Evolutionary conservation across 2,888 invertebrate species (phyloP), one percentile per base, ranked within the genome.

Genomic region (Amaurobius ferox): DNA sequence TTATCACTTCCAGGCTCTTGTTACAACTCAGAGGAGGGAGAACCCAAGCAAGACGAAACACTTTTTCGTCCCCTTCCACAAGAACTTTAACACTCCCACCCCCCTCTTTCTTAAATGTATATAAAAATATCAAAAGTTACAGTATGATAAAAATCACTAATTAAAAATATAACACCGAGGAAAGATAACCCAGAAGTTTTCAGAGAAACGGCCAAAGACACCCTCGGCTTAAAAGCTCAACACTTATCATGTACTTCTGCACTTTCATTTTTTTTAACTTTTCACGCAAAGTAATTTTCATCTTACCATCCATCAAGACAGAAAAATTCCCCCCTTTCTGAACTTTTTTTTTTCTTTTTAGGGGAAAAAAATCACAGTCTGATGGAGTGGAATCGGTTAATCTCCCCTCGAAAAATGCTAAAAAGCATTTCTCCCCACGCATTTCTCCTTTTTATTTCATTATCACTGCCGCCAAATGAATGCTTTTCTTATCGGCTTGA

Each of bases 321-420:
- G 32, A 66, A 66, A 66, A 64, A 9, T n/a, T 19, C 16, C 55
- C 5, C 55, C 44, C 44, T 44, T 23, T 55, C 23, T 1, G 55
- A 55, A 55, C 55, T 55, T 55, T 55, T 23, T 55, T 55, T 55
- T n/a, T n/a, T n/a, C n/a, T n/a, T n/a, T n/a, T n/a, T 32, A 66
- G 19, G 7, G 11, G 32, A 66, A 32, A 35, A 32, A 23, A 66
- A 32, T 19, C 30, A 7, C 13, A n/a, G 35, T 19, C 66, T 66
- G 32, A 66, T 35, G 66, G 66, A 30, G 32, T 35, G 32, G 66
- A 66, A 35, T 66, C 35, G 30, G 66, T 66, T 66, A 66, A 66
- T 66, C 66, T 66, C 35, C 66, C 66, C 66, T 35, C 55, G n/a
- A n/a, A 55, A 55, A 55, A 55, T 55, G 55, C 55, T 55, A 55